Base-by-base conservation (phyloP, 1,140 invertebrate genomes). In the Cydia splendana region DNA sequence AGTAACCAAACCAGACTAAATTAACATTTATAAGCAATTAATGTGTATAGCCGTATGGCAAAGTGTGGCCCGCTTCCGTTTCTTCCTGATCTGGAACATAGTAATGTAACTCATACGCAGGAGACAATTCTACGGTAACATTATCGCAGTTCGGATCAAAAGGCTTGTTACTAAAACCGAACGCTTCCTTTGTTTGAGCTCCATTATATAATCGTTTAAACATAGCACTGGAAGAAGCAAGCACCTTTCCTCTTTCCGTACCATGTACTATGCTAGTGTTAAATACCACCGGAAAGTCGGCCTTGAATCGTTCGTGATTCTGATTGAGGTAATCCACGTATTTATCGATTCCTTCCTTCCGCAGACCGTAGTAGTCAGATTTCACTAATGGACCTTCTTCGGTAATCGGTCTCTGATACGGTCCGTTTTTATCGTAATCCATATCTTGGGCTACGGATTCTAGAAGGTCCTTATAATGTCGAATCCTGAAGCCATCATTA, bases 281-380 rank as follows among this genome's bases (percentile, higher is more conserved):
- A 75, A 86, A 93, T 69, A 93, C 62, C 20, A 93, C 76, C n/a
- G 91, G 90, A 18, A 87, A 91, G 75, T 88, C 84, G 0, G 84
- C 86, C 77, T 85, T 89, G 75, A 88, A 91, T 45, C 85, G 77
- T 28, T 88, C 86, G 13, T 82, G 87, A 76, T 92, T 88, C 75
- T 89, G 83, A 75, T 91, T 91, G 77, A 91, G 91, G 76, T 89
- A 90, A 18, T 90, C 88, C 2, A 92, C 89, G 75, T 91, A 92
- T 75, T 86, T 85, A 74, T 86, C 85, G 12, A 92, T 67, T 4
- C 90, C 81, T 18, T 91, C 88, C 74, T 91, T 91, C 1, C 87
- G 85, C 0, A 81, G 74, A 30, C 89, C 88, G 79, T 90, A 92
- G 53, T 88, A 88, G 18, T 85, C 85, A 38, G 67, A 71, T 71